These are phyloP conservation scores for Actinia tenebrosa DNA, from an alignment of 64 coral and sea anemone species.

Conservation along the genomic window DNA sequence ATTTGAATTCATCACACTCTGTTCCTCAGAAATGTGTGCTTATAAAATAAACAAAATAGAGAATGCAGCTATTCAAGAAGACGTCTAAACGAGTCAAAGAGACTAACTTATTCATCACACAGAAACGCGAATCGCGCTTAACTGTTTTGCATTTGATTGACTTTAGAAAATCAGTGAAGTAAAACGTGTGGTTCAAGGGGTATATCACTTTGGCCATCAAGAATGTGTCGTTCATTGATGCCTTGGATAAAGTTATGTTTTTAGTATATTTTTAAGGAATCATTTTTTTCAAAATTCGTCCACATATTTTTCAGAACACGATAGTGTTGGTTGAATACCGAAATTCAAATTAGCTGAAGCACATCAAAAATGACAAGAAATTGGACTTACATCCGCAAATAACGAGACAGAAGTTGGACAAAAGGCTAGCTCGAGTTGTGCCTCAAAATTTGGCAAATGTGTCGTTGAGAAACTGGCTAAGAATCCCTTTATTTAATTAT, in stretches of 20 bases:
- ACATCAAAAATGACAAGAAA: not conserved
- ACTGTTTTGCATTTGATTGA: not conserved
- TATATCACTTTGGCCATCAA: not conserved
- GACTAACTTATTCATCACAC: not conserved
- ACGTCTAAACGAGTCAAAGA: not conserved
- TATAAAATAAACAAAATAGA: not conserved
- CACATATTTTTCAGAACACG: not conserved
- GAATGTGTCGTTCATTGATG: not conserved
- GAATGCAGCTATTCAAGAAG: not conserved
- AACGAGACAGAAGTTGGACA: not conserved
- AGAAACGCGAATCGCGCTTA: too few species aligned
- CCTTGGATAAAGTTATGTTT: not conserved
- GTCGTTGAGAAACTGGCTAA: not conserved
- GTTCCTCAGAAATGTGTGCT: not conserved
- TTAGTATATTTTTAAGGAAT: not conserved
- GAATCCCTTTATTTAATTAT: not conserved
- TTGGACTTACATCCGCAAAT: not conserved
- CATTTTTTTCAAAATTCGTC: not conserved
- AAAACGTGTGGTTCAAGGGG: not conserved
- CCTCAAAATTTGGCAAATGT: not conserved
- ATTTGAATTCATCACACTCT: not conserved
- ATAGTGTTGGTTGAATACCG: not conserved
- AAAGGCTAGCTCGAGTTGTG: not conserved
- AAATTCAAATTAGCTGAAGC: not conserved
- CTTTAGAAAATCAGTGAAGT: not conserved